Conservation (phyloP, 2,797 vertebrate species). For the Pseudochirops corinnae region DNA sequence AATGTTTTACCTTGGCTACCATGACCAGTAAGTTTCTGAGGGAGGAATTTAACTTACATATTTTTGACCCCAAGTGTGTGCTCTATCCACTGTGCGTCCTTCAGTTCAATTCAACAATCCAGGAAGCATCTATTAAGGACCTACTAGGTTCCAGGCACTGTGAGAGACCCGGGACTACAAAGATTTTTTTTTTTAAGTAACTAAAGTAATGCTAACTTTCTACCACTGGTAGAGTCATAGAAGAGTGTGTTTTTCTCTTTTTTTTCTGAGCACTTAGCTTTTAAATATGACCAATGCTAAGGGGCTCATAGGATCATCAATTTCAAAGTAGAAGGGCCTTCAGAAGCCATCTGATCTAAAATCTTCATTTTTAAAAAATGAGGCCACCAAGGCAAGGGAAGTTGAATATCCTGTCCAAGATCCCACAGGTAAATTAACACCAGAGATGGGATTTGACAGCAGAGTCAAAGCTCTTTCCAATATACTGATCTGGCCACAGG, state of each 20-base stretch:
- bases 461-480: background rate
- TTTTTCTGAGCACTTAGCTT: background rate
- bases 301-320: background rate
- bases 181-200: background rate
- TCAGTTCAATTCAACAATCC: background rate
- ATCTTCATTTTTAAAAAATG: background rate
- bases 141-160: background rate
- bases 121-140: background rate
- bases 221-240: background rate
- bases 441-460: background rate
- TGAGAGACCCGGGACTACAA: background rate
- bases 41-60: background rate
- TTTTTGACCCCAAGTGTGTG: background rate
- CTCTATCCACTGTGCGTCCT: background rate
- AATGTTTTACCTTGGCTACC: background rate
- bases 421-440: background rate
- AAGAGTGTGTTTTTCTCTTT: background rate
- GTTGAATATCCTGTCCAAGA: background rate
- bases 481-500: background rate
- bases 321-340: background rate
- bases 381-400: background rate
- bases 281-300: background rate
- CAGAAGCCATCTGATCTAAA: background rate
- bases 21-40: background rate
- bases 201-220: background rate